Conservation (phyloP, 2,797 vertebrate genomes). For the Allobates femoralis region DNA sequence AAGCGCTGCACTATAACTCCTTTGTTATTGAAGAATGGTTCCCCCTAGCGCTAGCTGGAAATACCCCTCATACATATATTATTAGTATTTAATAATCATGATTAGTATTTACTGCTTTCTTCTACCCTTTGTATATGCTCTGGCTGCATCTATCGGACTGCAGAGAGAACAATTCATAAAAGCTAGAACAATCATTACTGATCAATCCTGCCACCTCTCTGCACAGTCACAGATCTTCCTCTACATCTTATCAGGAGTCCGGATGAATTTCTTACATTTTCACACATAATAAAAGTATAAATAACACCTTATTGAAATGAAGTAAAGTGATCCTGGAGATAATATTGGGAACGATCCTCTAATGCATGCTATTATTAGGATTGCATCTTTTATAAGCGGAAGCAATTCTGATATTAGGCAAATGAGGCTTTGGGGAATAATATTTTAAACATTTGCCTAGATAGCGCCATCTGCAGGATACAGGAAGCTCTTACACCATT, state of each 20-base stretch:
- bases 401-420: neutral
- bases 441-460: neutral
- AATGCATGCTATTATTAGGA: neutral
- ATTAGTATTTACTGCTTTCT: neutral
- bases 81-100: no score
- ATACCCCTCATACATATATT: no score
- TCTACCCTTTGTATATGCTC: neutral
- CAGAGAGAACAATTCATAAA: conserved; percentile 20
- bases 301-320: neutral
- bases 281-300: neutral
- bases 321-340: neutral
- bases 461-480: neutral
- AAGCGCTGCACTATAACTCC: no score
- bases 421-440: neutral
- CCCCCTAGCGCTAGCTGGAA: no score
- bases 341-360: neutral
- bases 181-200: conserved; percentile 27
- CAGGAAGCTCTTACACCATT: neutral
- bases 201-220: conserved; percentile 19
- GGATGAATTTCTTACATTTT: neutral
- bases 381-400: neutral
- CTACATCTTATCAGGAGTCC: neutral
- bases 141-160: conserved; percentile 11
- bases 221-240: neutral
- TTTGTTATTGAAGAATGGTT: neutral